A percentile compares a stretch with the other conserved stretches of the same genome.
Evolutionary conservation across 2,113 vertebrate species (phyloP).

Genomic region (Suncus etruscus): DNA sequence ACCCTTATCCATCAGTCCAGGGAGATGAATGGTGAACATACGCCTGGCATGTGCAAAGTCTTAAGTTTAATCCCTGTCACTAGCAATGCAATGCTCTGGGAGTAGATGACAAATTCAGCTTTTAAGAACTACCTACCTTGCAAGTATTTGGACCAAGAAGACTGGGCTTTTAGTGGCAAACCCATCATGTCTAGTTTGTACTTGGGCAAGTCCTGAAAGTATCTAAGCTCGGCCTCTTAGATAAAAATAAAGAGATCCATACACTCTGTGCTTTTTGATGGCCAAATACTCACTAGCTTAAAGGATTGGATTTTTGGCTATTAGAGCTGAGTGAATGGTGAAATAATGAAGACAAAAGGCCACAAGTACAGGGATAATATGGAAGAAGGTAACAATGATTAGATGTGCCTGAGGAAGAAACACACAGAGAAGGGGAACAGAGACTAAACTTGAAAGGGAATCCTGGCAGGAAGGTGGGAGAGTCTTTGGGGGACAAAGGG

Average conservation of each 20-base stretch:
- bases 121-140: not conserved
- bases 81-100: too few species aligned
- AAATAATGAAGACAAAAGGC: not conserved
- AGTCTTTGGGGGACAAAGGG: not conserved
- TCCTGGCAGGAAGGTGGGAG: not conserved
- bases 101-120: not conserved
- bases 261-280: not conserved
- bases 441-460: not conserved
- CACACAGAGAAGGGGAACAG: not conserved
- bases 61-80: too few species aligned
- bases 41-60: too few species aligned
- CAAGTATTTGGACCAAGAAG: not conserved
- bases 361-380: not conserved
- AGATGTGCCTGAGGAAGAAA: not conserved
- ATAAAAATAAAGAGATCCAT: not conserved
- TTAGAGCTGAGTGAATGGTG: not conserved
- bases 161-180: not conserved
- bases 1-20: too few species aligned
- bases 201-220: not conserved
- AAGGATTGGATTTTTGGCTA: not conserved
- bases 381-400: not conserved
- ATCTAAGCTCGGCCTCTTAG: not conserved
- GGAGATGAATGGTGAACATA: too few species aligned
- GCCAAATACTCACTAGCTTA: not conserved
- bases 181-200: not conserved